Percentiles rank a stretch among this genome's conserved stretches.
Evolutionary conservation across 2,888 invertebrate genomes (phyloP).

Genomic region (Vanessa cardui): DNA sequence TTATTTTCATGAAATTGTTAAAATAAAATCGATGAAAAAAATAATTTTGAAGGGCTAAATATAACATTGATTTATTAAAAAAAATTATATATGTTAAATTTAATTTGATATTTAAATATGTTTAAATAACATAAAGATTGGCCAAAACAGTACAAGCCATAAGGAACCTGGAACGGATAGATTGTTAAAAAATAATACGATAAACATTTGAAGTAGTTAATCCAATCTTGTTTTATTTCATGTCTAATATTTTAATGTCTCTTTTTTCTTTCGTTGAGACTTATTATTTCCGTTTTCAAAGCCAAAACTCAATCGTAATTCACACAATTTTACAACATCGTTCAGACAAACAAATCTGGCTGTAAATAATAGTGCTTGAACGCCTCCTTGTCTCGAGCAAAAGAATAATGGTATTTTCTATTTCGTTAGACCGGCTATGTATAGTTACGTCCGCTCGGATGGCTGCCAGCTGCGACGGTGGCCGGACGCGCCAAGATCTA

Average conservation of each 20-base stretch:
- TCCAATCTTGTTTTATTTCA: background rate
- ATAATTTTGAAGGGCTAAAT: background rate
- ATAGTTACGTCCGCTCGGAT: constrained; percentile 75
- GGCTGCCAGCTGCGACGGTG: constrained; percentile 72
- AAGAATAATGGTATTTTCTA: constrained; percentile 82
- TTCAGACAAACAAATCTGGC: constrained; percentile 71
- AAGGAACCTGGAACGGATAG: too few species aligned
- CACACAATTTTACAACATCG: constrained; percentile 53
- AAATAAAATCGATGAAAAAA: constrained; percentile 26
- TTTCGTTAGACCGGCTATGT: constrained; percentile 75
- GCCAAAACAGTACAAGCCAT: too few species aligned
- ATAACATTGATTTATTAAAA: too few species aligned
- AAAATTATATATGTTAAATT: too few species aligned
- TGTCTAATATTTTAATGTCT: background rate
- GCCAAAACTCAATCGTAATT: constrained; percentile 16
- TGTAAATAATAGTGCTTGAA: constrained; percentile 78
- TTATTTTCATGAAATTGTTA: constrained; percentile 57
- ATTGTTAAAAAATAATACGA: too few species aligned
- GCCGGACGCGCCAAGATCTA: constrained; percentile 60
- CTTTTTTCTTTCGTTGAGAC: background rate
- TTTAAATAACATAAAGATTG: too few species aligned
- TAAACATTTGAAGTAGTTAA: too few species aligned
- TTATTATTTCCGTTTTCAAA: constrained; percentile 3
- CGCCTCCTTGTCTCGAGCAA: constrained; percentile 75
- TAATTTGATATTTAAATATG: too few species aligned